Base-by-base conservation (phyloP, 2,797 vertebrate genomes). In the Tachyglossus aculeatus region DNA sequence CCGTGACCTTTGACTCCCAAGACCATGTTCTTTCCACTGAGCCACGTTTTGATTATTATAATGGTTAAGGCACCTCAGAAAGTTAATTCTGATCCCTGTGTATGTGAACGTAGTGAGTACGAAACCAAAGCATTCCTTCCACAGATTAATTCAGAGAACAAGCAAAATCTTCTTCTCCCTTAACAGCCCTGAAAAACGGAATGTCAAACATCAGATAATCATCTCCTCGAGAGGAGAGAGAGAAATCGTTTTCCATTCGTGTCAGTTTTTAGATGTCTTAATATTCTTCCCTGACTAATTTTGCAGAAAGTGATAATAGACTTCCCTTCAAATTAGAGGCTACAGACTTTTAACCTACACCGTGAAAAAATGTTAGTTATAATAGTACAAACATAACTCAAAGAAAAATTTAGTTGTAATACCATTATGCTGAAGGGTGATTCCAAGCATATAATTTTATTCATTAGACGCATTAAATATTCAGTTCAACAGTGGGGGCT, bases 241-340 rank as follows among this genome's bases (percentile, higher is more conserved):
- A 87, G 85, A 86, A 82, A 84, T 73, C n/a, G 53, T 83, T 88
- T 90, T 90, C 76, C 90, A 62, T 89, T 89, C 90, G 83, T 91
- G 89, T 90, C 86, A 89, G 78, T 80, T 90, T 90, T 90, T 88
- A 80, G 85, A 90, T 89, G 82, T 88, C 87, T 90, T 91, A 90
- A 90, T 91, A 91, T 89, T 90, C 79, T 84, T 88, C 89, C 78
- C 73, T 83, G 69, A 91, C 81, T 90, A 88, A 91, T 91, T 92
- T 90, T 86, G 74, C 59, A 64, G 81, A 80, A 78, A 88, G 84
- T 75, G 83, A 84, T 92, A 92, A 91, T 89, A 91, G 77, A 90
- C 80, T 88, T 88, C 82, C 68, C 84, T 81, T 90, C 88, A 90
- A 91, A 90, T 92, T 92, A 89, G 82, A 87, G 88, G 86, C 83